Conservation (phyloP, 2,113 vertebrate species). For the Dendrocopos noguchii region DNA sequence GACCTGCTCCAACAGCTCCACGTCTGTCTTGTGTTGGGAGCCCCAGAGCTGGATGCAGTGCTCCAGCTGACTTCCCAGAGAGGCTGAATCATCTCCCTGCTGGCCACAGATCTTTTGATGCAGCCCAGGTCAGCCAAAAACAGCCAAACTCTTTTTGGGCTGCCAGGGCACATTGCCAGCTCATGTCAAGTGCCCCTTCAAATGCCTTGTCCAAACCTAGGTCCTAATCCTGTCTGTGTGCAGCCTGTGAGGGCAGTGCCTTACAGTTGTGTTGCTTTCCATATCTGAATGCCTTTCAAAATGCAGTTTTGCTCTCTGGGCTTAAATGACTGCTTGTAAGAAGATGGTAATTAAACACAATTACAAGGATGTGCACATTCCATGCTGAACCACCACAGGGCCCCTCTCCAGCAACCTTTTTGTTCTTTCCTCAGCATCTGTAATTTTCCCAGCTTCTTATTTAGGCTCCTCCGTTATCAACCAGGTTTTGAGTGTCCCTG, state of each 20-base stretch:
- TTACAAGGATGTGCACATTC: neutral
- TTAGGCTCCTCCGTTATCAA: neutral
- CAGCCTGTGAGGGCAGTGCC: neutral
- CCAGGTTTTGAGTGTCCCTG: fast-evolving
- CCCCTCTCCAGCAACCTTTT: neutral
- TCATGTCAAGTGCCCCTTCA: neutral
- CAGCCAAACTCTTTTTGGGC: too few relatives aligned
- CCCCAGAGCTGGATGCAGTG: too few relatives aligned
- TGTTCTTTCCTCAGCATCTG: neutral
- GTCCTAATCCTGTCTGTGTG: neutral
- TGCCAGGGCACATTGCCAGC: too few relatives aligned
- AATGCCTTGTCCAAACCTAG: neutral
- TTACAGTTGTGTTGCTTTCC: neutral
- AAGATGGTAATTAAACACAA: neutral
- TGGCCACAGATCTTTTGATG: too few relatives aligned
- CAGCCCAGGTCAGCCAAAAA: too few relatives aligned
- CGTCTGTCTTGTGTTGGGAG: too few relatives aligned
- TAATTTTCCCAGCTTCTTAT: constrained; percentile 11
- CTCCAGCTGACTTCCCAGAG: too few relatives aligned
- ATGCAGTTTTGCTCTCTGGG: neutral
- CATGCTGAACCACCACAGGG: neutral
- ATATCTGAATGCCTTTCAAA: neutral
- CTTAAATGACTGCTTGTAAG: neutral
- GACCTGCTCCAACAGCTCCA: too few relatives aligned
- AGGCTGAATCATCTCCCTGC: too few relatives aligned